Evolutionary conservation across 2,113 vertebrate genomes (phyloP), one percentile per base, ranked within the genome.

Genomic region (Bombycilla garrulus): DNA sequence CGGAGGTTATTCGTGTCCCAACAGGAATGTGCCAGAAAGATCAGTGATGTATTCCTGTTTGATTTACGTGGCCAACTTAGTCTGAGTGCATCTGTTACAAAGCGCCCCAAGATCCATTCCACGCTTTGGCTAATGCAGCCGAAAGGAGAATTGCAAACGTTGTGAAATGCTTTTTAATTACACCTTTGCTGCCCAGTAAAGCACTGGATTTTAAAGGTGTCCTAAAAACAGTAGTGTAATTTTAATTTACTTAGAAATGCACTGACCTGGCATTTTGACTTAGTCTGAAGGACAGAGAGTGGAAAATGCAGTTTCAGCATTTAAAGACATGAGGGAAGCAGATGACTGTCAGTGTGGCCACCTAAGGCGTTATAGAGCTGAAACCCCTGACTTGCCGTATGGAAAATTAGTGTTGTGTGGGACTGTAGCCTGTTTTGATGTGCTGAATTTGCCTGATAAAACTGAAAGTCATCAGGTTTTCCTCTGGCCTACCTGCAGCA

Each of bases 351-450:
- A 10, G 1, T 19, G 56, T 35, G 73, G 71, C 35, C 51, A 62
- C 33, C 5, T 61, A 8, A 84, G 40, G 77, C 7, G 0, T 33
- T 17, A 38, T 12, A 7, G 1, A 48, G 67, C 29, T 58, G 66
- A 92, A 61, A 86, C 17, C 47, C 65, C 11, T 60, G 40, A 10
- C 0, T 7, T 12, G 54, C 58, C 0, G 0, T 23, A n/a, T 8
- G 12, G 48, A 53, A 86, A 42, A 6, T 5, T 8, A 14, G 25
- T 2, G 15, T 25, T 54, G 25, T 5, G 25, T 0, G 10, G 35
- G 56, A 36, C 0, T 9, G 56, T 25, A 36, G 31, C 36, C 2
- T 15, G 11, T 82, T 83, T 69, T 0, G 0, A n/a, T 8, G n/a
- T 20, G 10, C 36, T 15, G 17, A 78, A 66, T 33, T 44, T 67